phyloP scores from a whole-genome alignment of 2,113 vertebrate genomes.

The Lonchura striata region DNA sequence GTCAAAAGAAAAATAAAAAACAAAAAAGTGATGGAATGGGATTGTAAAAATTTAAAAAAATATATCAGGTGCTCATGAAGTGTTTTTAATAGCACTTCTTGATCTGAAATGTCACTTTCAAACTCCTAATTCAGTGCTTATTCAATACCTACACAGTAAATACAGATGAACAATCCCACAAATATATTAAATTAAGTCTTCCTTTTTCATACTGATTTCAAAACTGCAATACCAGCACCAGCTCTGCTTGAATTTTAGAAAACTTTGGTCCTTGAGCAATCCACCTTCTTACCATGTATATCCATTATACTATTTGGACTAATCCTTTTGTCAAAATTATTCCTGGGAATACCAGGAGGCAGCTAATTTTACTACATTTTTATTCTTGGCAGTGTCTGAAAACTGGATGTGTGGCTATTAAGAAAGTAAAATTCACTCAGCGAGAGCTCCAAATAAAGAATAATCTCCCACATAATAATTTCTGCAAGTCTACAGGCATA shows the following conservation, averaged over 20 bases:
- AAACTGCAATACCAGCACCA: not conserved
- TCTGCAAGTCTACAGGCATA: not conserved
- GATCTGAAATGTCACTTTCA: not conserved
- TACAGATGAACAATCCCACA: not conserved
- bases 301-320: not conserved
- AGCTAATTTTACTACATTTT: not conserved
- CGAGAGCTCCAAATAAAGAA: not conserved
- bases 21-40: not conserved
- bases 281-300: constrained; percentile 30
- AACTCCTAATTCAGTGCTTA: not conserved
- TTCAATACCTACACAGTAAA: not conserved
- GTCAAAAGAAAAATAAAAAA: not conserved
- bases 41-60: not conserved
- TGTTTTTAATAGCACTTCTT: not conserved
- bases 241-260: not conserved
- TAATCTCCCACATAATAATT: constrained; percentile 14
- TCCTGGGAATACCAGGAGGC: not conserved
- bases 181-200: not conserved
- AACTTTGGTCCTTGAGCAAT: not conserved
- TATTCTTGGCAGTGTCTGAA: not conserved
- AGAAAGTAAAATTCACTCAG: constrained; percentile 24
- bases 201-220: not conserved
- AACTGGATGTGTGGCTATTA: not conserved
- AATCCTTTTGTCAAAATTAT: constrained; percentile 39
- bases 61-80: not conserved